phyloP scores from a whole-genome alignment of 1,140 invertebrate genomes.

The Armadillidium nasatum region DNA sequence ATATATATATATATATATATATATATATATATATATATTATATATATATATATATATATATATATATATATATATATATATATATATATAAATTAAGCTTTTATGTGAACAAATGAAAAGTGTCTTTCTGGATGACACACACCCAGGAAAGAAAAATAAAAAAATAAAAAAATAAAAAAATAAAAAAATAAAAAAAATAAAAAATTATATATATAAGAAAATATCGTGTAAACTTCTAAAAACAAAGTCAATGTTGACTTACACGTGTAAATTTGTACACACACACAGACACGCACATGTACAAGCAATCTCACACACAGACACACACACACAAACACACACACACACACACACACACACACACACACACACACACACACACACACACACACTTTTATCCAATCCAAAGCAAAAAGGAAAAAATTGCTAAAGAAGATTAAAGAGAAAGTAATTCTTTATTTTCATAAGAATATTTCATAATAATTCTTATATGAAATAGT shows the following conservation, averaged over 20 bases:
- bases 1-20: too few species aligned
- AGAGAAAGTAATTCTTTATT: background rate
- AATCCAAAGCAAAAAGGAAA: too few species aligned
- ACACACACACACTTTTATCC: background rate
- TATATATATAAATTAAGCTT: background rate
- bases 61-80: background rate
- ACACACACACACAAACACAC: background rate
- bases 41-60: too few species aligned
- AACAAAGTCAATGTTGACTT: too few species aligned
- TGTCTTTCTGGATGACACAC: background rate
- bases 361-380: background rate
- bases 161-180: too few species aligned
- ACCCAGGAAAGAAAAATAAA: too few species aligned
- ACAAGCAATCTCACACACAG: background rate
- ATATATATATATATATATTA: too few species aligned
- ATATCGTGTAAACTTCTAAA: too few species aligned
- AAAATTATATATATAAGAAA: too few species aligned
- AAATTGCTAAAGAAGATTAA: background rate
- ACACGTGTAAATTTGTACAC: too few species aligned
- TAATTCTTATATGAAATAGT: background rate
- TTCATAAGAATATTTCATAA: background rate
- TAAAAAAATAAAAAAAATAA: too few species aligned
- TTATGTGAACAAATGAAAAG: constrained; percentile 11
- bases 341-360: background rate
- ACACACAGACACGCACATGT: background rate